Evolutionary conservation across 2,888 invertebrate genomes (phyloP).

Genomic region (Conus canariensis): DNA sequence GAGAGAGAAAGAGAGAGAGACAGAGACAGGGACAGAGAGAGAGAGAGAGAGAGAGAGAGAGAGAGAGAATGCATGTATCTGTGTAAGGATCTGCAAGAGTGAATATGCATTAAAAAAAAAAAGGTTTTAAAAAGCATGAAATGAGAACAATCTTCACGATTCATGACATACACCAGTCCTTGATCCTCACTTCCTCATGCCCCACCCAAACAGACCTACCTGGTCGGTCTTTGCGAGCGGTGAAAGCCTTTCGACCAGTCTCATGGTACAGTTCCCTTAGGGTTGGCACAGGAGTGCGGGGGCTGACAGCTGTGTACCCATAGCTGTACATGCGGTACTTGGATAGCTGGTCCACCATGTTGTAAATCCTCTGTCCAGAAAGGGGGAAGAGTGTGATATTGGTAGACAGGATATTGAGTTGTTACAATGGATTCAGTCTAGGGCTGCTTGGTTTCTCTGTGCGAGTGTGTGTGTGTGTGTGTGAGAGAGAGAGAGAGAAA

Average conservation of each 20-base stretch:
- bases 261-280: slow-evolving; percentile 65
- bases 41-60: too few relatives aligned
- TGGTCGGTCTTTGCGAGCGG: slow-evolving; percentile 48
- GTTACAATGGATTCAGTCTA: not conserved
- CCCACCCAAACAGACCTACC: slow-evolving; percentile 47
- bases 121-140: too few relatives aligned
- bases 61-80: not conserved
- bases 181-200: too few relatives aligned
- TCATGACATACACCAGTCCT: too few relatives aligned
- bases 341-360: slow-evolving; percentile 71
- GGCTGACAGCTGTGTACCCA: slow-evolving; percentile 62
- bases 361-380: not conserved
- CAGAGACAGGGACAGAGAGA: too few relatives aligned
- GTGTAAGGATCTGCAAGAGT: not conserved
- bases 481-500: too few relatives aligned
- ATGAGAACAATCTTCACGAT: too few relatives aligned
- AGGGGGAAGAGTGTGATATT: not conserved
- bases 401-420: not conserved
- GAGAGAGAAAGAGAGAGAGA: too few relatives aligned
- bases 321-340: slow-evolving; percentile 66
- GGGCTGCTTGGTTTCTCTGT: not conserved
- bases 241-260: slow-evolving; percentile 48
- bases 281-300: slow-evolving; percentile 57
- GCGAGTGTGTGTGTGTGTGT: too few relatives aligned
- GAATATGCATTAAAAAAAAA: not conserved